A percentile compares a stretch with the other conserved stretches of the same genome.
Evolutionary conservation across 2,797 vertebrate genomes (phyloP).

Genomic region (Hylomyscus alleni): DNA sequence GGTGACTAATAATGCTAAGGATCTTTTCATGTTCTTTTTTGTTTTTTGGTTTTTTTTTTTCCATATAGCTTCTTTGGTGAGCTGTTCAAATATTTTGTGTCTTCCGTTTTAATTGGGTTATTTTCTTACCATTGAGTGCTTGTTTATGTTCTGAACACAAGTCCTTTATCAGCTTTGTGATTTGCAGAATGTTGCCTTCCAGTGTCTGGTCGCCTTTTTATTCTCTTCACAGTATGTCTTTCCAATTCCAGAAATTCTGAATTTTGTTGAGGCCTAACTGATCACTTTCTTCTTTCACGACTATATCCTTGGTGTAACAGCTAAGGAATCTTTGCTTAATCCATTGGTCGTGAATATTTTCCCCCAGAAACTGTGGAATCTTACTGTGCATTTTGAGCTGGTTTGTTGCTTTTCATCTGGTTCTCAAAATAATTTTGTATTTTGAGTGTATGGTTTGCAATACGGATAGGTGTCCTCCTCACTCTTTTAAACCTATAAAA

Average conservation of each 20-base stretch:
- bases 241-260: neutral
- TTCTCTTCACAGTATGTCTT: neutral
- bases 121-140: slow-evolving; percentile 41
- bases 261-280: slow-evolving; percentile 53
- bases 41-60: neutral
- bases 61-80: slow-evolving; percentile 45
- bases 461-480: neutral
- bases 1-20: slow-evolving; percentile 48
- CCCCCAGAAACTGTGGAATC: neutral
- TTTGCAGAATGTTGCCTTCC: slow-evolving; percentile 12
- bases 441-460: neutral
- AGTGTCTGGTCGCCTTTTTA: neutral
- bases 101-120: neutral
- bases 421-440: slow-evolving; percentile 32
- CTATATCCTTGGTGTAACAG: neutral
- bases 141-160: neutral
- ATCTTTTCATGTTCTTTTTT: slow-evolving; percentile 7
- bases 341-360: neutral
- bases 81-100: slow-evolving; percentile 51
- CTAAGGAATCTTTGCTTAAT: slow-evolving; percentile 31
- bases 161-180: slow-evolving; percentile 12
- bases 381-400: slow-evolving; percentile 11
- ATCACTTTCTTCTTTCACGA: slow-evolving; percentile 35
- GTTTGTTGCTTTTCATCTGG: slow-evolving; percentile 52
- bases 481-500: neutral